Conservation (phyloP, 2,888 invertebrate genomes). For the Alentia gelatinosa region DNA sequence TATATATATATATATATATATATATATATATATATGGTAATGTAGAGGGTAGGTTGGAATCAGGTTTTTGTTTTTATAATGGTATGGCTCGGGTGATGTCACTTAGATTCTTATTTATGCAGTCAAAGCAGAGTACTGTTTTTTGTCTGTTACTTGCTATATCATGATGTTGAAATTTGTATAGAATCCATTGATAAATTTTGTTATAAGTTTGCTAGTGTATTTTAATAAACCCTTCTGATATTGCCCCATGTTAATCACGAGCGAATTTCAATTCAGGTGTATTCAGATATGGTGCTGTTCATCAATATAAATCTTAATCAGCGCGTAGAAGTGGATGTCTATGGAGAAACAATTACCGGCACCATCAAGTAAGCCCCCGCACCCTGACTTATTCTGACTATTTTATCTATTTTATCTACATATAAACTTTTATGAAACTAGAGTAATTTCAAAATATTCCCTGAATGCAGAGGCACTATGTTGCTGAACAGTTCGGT, state of each 20-base stretch:
- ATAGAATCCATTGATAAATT: no score
- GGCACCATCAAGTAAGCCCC: constrained; percentile 70
- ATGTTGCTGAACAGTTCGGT: no score
- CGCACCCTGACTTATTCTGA: no score
- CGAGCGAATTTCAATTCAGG: constrained; percentile 4
- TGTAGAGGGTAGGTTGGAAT: neutral
- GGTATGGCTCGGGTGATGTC: neutral
- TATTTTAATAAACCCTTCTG: no score
- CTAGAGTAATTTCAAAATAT: no score
- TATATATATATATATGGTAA: neutral
- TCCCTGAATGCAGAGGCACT: no score
- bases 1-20: constrained; percentile 9
- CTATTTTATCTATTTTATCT: no score
- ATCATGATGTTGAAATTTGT: neutral
- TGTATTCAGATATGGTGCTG: constrained; percentile 71
- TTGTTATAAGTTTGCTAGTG: no score
- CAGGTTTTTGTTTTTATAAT: neutral
- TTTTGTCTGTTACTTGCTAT: neutral
- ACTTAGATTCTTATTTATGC: neutral
- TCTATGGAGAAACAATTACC: constrained; percentile 67
- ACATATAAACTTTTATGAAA: no score
- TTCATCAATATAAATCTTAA: constrained; percentile 75
- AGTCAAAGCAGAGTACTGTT: neutral
- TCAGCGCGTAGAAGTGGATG: constrained; percentile 76
- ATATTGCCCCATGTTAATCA: no score